Base-by-base conservation (phyloP, 2,113 vertebrate genomes). In the Spizaetus ornatus region DNA sequence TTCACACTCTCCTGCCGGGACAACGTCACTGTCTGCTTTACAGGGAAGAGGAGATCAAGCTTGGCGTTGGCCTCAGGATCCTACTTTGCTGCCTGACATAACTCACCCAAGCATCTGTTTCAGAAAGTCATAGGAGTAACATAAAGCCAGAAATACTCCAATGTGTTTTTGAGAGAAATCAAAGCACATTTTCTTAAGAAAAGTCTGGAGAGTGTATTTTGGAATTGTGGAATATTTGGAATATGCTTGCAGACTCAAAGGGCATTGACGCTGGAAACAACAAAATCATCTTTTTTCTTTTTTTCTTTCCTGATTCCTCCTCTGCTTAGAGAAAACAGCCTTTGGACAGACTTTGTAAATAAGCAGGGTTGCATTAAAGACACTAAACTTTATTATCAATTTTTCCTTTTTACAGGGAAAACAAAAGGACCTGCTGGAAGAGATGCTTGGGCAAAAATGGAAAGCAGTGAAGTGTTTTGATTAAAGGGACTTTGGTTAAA, bases 61-160 rank as follows among this genome's bases (percentile, higher is more conserved):
- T n/a, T 59, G 59, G 50, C 0, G 0, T 31, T 79, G 69, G 48
- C 62, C 66, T 72, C 1, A 0, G 31, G 36, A 83, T 80, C 18
- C 45, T 36, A 0, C 78, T 42, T 61, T 1, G 0, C 22, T 58
- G 23, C 26, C 47, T 74, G 42, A 38, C 32, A 18, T 34, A 93
- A 66, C 17, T 63, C 43, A 42, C 42, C 19, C 69, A 45, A 63
- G 61, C n/a, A 50, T 67, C 38, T 58, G 16, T 19, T 72, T 67
- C 52, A 67, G 52, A 50, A 90, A 71, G 29, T 40, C 32, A 40
- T 3, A 47, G 23, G 18, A 85, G 16, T 34, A 88, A 47, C 27
- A 55, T 7, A 82, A 92, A 86, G 32, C 21, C 53, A 82, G 36
- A 88, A 85, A 76, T 19, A 56, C 15, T 90, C 27, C 62, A 43